Evolutionary conservation across 2,113 vertebrate genomes (phyloP).

Genomic region (Crotalus viridis): DNA sequence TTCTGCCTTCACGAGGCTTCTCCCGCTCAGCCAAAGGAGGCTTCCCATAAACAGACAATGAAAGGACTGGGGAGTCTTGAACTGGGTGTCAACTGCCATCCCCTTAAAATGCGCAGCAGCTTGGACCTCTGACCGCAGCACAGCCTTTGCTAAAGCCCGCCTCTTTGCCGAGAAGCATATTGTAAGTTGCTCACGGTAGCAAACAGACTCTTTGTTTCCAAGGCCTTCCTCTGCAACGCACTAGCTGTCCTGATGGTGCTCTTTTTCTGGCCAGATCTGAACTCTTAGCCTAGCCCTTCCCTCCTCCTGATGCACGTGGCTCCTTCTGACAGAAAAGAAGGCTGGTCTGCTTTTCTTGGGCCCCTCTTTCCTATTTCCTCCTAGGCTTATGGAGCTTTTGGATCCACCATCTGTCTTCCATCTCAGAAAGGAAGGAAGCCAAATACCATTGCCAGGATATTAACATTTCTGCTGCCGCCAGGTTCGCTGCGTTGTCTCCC

Average conservation of each 20-base stretch:
- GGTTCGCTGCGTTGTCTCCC: background rate
- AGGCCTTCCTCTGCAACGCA: background rate
- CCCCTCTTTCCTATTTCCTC: background rate
- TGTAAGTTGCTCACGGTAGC: background rate
- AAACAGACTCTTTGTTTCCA: background rate
- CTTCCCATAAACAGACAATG: background rate
- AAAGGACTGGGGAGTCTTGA: background rate
- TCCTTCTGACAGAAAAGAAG: too few relatives aligned
- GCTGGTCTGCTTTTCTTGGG: background rate
- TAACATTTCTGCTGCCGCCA: constrained; percentile 16
- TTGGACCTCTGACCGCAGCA: background rate
- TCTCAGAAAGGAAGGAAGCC: background rate
- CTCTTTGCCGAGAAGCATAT: background rate
- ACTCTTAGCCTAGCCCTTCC: background rate
- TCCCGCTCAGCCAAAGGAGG: background rate
- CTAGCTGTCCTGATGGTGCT: background rate
- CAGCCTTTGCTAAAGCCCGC: background rate
- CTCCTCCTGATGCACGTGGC: background rate
- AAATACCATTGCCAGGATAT: constrained; percentile 44
- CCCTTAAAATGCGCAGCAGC: background rate
- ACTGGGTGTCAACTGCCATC: background rate
- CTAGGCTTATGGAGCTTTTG: background rate
- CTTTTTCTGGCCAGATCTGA: background rate
- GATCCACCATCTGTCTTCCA: constrained; percentile 17
- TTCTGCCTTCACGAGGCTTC: background rate